Percentiles rank a stretch among this genome's conserved stretches.
Evolutionary conservation across 2,797 vertebrate genomes (phyloP).

Genomic region (Choloepus didactylus): DNA sequence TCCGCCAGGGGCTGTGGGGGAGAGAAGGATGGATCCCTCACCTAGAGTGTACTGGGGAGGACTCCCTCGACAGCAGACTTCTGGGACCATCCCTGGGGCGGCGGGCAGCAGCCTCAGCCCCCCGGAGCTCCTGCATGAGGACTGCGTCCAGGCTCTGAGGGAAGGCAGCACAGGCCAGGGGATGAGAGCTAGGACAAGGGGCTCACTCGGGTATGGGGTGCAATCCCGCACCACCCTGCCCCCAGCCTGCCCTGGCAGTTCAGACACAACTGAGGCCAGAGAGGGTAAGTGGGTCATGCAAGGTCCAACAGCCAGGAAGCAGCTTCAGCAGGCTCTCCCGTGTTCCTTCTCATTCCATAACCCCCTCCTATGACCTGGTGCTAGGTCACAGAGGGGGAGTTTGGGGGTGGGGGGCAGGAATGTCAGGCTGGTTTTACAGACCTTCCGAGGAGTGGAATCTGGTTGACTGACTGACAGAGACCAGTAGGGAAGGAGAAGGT

Average conservation of each 20-base stretch:
- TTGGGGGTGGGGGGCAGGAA: no score
- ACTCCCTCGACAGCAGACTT: not conserved
- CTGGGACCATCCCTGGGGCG: not conserved
- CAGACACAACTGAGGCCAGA: not conserved
- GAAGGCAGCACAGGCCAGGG: not conserved
- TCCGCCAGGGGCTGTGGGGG: not conserved
- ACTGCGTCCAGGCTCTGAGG: not conserved
- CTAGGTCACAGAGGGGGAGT: not conserved
- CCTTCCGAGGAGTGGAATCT: not conserved
- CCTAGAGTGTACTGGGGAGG: not conserved
- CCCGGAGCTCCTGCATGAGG: not conserved
- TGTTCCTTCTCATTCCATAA: not conserved
- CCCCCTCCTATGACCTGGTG: no score
- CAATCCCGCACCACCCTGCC: not conserved
- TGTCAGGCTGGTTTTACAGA: not conserved
- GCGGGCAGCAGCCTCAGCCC: not conserved
- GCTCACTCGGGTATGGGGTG: not conserved
- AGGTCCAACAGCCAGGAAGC: not conserved
- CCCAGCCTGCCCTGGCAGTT: no score
- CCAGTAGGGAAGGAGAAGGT: not conserved
- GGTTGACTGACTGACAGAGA: not conserved
- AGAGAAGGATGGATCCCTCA: not conserved
- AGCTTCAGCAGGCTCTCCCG: not conserved
- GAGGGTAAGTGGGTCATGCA: not conserved
- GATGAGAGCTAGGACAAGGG: rapidly evolving